Conservation (phyloP, 2,888 invertebrate genomes). For the Baronia brevicornis region DNA sequence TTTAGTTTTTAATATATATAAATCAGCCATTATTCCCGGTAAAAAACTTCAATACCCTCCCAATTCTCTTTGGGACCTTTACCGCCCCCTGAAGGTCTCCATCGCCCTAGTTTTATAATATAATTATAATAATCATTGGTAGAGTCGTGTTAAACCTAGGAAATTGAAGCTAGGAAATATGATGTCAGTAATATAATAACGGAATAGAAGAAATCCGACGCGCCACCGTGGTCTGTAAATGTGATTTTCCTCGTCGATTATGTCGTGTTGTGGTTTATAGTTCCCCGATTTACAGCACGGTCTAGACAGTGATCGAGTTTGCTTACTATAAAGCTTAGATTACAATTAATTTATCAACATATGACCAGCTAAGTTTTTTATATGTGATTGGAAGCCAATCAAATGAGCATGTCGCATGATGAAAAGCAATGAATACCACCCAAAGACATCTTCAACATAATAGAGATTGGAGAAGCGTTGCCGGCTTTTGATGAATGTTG, state of each 20-base stretch:
- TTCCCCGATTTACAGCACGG: slow-evolving; percentile 34
- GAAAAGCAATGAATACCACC: too few relatives aligned
- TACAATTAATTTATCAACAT: slow-evolving; percentile 39
- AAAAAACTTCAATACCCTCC: too few relatives aligned
- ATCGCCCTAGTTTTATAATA: neutral
- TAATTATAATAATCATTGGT: neutral
- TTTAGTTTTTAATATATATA: too few relatives aligned
- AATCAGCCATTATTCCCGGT: too few relatives aligned
- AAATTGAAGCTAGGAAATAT: slow-evolving; percentile 22
- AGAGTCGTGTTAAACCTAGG: neutral
- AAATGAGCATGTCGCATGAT: neutral
- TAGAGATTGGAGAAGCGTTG: too few relatives aligned
- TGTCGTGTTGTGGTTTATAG: slow-evolving; percentile 53
- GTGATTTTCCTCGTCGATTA: slow-evolving; percentile 39
- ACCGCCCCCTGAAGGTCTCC: too few relatives aligned
- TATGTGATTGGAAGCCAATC: neutral
- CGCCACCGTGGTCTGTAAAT: slow-evolving; percentile 31
- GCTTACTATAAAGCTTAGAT: slow-evolving; percentile 41
- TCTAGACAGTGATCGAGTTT: slow-evolving; percentile 48
- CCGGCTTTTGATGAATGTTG: too few relatives aligned
- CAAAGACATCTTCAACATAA: too few relatives aligned
- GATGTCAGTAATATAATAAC: slow-evolving; percentile 36
- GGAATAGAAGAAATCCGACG: slow-evolving; percentile 37
- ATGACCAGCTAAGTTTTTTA: slow-evolving; percentile 15
- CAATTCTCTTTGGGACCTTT: too few relatives aligned